These are phyloP conservation scores for Cynopterus sphinx DNA, from an alignment of 2,797 vertebrate species.

Conservation along the genomic window DNA sequence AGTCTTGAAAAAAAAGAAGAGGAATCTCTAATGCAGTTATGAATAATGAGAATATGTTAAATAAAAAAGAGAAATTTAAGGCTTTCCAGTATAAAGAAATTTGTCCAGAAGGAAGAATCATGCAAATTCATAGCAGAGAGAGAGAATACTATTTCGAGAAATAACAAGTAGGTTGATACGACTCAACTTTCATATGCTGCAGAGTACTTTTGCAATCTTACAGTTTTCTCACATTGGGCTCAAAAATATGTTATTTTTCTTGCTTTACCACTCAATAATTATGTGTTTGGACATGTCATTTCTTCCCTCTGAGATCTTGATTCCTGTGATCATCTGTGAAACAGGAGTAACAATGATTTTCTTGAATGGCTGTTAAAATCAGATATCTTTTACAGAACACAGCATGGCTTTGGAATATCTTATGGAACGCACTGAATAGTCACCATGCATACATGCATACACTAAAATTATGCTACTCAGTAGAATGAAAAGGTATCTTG, in stretches of 20 bases:
- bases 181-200: neutral
- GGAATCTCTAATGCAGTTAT: neutral
- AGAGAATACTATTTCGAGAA: neutral
- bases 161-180: neutral
- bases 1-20: neutral
- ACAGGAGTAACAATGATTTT: neutral
- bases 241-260: neutral
- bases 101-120: neutral
- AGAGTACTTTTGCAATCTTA: neutral
- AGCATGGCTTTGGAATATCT: neutral
- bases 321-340: neutral
- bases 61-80: neutral
- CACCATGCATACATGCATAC: fast-evolving
- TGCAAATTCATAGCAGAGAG: neutral
- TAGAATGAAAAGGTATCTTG: neutral
- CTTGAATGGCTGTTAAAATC: neutral
- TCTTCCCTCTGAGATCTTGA: neutral
- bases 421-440: neutral
- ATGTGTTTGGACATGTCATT: neutral
- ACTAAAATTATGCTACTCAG: neutral
- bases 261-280: neutral
- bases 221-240: neutral
- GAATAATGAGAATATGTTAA: neutral
- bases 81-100: neutral
- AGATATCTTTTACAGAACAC: neutral